Evolutionary conservation across 2,888 invertebrate species (phyloP).

Genomic region (Boloria euphrosyne): DNA sequence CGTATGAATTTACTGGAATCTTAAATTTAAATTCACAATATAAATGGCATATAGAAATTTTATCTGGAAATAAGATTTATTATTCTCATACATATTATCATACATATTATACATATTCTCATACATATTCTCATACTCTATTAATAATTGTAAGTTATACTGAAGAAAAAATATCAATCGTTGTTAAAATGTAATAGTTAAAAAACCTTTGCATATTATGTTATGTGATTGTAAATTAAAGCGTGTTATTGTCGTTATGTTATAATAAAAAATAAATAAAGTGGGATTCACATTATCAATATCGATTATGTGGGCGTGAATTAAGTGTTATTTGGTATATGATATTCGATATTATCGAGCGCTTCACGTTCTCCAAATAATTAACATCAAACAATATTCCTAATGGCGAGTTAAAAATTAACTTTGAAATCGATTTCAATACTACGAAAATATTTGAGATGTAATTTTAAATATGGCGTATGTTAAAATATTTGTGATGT

Average conservation of each 20-base stretch:
- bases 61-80: background rate
- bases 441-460: no score
- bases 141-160: no score
- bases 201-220: no score
- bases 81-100: background rate
- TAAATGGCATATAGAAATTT: background rate
- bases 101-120: background rate
- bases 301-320: conserved; percentile 9
- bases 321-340: background rate
- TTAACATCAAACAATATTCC: conserved; percentile 5
- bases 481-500: no score
- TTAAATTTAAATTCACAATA: conserved; percentile 22
- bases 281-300: background rate
- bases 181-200: no score
- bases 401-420: background rate
- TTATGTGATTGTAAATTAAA: no score
- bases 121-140: background rate
- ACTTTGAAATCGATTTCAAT: background rate
- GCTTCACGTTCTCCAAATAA: background rate
- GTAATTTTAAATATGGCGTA: no score
- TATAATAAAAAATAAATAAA: no score
- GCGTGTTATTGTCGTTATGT: no score
- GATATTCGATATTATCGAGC: background rate
- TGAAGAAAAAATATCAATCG: no score
- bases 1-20: conserved; percentile 37